phyloP scores from a whole-genome alignment of 2,888 invertebrate genomes.

The Rhimphoctona megacephalus region DNA sequence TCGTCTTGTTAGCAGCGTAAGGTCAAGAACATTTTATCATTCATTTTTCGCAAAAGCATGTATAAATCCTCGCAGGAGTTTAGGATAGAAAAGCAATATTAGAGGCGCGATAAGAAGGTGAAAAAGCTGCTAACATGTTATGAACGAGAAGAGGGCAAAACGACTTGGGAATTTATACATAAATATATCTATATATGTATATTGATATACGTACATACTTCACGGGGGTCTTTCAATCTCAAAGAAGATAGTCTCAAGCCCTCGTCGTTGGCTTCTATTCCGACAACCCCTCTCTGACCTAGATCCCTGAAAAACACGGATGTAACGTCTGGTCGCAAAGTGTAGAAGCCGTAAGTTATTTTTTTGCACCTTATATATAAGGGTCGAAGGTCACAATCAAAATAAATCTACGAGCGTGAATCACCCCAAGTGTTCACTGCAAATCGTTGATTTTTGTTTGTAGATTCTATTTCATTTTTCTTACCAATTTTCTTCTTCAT shows the following conservation, averaged over 20 bases:
- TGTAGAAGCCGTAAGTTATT: neutral
- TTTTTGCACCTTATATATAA: neutral
- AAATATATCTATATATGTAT: slow-evolving; percentile 1
- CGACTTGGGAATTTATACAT: neutral
- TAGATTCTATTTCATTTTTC: neutral
- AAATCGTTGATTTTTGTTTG: no score
- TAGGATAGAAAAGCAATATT: slow-evolving; percentile 6
- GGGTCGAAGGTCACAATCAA: neutral
- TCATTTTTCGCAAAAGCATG: neutral
- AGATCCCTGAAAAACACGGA: slow-evolving; percentile 22
- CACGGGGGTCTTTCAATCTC: slow-evolving; percentile 22
- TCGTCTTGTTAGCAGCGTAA: neutral
- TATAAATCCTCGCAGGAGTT: neutral
- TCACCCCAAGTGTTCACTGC: no score
- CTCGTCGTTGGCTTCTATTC: slow-evolving; percentile 7
- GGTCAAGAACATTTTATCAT: no score
- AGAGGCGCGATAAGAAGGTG: slow-evolving; percentile 25
- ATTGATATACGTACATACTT: neutral
- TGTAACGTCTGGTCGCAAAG: slow-evolving; percentile 8
- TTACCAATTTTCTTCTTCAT: neutral
- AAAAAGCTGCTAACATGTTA: slow-evolving; percentile 33
- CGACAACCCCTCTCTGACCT: slow-evolving; percentile 28
- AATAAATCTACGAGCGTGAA: slow-evolving; percentile 7
- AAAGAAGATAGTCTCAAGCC: slow-evolving; percentile 16
- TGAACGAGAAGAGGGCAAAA: slow-evolving; percentile 20